Evolutionary conservation across 1,140 invertebrate species (phyloP), one percentile per base, ranked within the genome.

Genomic region (Drosophila repletoides): DNA sequence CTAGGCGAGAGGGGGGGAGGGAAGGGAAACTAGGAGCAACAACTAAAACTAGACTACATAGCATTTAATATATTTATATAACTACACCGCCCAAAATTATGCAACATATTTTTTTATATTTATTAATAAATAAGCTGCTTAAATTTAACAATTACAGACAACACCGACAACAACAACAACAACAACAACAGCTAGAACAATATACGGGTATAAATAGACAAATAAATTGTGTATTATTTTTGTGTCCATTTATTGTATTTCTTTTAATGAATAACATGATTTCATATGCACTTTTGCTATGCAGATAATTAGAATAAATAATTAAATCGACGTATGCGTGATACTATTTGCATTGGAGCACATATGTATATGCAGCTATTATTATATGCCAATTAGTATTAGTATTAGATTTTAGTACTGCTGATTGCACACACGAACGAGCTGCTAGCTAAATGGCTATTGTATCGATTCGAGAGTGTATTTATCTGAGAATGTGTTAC

Each of bases 11-110:
- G 22, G 7, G 1, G 17, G 38, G 45, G 12, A 14, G 19, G 29
- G 15, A 5, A 14, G 21, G 6, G 0, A 2, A 51, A 5, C 4
- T 45, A 21, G 14, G 19, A 7, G n/a, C 22, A 38, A 48, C 15
- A 49, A 17, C 29, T 63, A 53, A 41, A 36, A 48, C 22, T 59
- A 66, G 15, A 43, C 26, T 65, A 65, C 61, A 40, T 14, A 19
- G n/a, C 22, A 6, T 31, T 40, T n/a, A n/a, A 12, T 46, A 58
- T n/a, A 5, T 41, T 21, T 24, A 38, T 3, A 43, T 52, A 51
- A 17, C 10, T 59, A 61, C 34, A 28, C 4, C 26, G n/a, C 10
- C 34, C 45, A 24, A 10, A 33, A 24, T 33, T 38, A 33, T 14
- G 28, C n/a, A 38, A 24, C 21, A 49, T 33, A 48, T 34, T 36